A percentile compares a stretch with the other conserved stretches of the same genome.
Conservation (phyloP, 1,140 invertebrate species). For the Euschistus heros region DNA sequence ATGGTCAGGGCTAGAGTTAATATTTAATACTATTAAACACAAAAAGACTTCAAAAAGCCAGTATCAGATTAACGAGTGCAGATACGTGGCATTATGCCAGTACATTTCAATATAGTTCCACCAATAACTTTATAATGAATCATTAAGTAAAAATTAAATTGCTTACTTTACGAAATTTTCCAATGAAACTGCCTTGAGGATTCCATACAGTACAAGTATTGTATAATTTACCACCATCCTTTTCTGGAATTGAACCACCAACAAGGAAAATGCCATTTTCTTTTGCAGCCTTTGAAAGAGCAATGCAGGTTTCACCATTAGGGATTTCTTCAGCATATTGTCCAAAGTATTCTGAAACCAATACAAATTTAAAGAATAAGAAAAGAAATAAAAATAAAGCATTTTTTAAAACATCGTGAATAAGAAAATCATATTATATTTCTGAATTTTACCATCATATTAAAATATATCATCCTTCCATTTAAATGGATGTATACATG, state of each 20-base stretch:
- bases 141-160: neutral
- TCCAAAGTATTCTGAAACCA: conserved; percentile 54
- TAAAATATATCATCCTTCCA: no score
- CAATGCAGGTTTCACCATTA: conserved; percentile 54
- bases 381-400: no score
- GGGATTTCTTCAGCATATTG: conserved; percentile 81
- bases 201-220: conserved; percentile 89
- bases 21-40: no score
- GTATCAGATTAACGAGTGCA: no score
- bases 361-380: neutral
- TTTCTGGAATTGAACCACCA: conserved; percentile 83
- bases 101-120: no score
- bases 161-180: conserved; percentile 59
- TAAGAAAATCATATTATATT: no score
- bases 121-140: neutral
- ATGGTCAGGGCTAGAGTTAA: no score
- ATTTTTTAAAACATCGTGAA: no score
- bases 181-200: conserved; percentile 61
- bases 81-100: no score
- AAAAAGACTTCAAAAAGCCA: no score
- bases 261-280: conserved; percentile 71
- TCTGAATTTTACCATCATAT: no score
- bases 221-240: conserved; percentile 56
- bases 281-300: conserved; percentile 62
- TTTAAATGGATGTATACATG: no score